These are phyloP conservation scores for Creontiades dilutus DNA, from an alignment of 2,888 invertebrate genomes.

Conservation along the genomic window DNA sequence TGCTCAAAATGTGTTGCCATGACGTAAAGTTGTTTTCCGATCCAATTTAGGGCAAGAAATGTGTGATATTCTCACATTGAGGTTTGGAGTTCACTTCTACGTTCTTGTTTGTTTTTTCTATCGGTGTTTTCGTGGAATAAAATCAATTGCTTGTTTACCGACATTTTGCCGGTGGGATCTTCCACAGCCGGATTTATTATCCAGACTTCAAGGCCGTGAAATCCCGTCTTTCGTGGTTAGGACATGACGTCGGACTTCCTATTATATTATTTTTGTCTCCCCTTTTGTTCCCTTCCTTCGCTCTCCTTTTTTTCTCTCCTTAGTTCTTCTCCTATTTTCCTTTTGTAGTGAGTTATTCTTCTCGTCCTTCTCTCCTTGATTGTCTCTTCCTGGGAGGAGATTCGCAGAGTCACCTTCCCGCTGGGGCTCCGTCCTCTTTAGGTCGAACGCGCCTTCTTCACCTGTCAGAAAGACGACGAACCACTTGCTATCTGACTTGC, in stretches of 20 bases:
- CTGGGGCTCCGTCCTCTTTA: not conserved
- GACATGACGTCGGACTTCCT: constrained; percentile 29
- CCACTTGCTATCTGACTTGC: not conserved
- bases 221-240: constrained; percentile 37
- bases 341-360: constrained; percentile 5
- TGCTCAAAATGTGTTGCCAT: too few relatives aligned
- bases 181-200: constrained; percentile 7
- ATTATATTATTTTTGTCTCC: constrained; percentile 23
- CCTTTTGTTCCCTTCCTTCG: constrained; percentile 28
- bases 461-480: not conserved
- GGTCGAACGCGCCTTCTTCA: not conserved
- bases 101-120: too few relatives aligned
- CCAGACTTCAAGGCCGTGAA: constrained; percentile 34
- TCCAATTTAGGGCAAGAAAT: too few relatives aligned
- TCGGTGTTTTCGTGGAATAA: not conserved
- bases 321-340: constrained; percentile 28
- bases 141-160: constrained; percentile 4
- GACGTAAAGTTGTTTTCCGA: too few relatives aligned
- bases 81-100: too few relatives aligned
- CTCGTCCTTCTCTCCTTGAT: constrained; percentile 10
- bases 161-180: constrained; percentile 8
- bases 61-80: too few relatives aligned
- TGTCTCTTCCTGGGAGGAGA: constrained; percentile 40
- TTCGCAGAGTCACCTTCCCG: constrained; percentile 35
- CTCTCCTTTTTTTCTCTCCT: not conserved